Conservation (phyloP, 2,113 vertebrate genomes). For the Nansenia antarctica region DNA sequence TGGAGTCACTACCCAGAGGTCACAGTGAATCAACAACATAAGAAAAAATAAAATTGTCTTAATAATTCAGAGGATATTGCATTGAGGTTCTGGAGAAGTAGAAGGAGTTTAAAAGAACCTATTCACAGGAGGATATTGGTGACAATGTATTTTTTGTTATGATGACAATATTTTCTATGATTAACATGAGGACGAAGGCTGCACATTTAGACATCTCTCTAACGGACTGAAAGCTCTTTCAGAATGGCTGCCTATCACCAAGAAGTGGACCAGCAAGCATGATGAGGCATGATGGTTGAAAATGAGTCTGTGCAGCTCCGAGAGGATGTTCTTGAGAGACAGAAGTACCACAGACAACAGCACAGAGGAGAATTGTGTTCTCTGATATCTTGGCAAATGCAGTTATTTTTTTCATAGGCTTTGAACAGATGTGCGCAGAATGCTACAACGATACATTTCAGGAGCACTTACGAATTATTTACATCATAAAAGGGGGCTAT, state of each 20-base stretch:
- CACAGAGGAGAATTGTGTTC: conserved; percentile 21
- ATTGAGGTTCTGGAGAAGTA: conserved; percentile 42
- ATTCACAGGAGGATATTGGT: conserved; percentile 2
- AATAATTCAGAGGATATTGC: conserved; percentile 40
- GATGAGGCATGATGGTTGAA: conserved; percentile 34
- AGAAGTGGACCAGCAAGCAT: conserved; percentile 17
- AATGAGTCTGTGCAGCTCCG: conserved; percentile 10
- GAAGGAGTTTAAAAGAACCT: background rate
- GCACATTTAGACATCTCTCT: conserved; percentile 21
- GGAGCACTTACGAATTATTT: conserved; percentile 51
- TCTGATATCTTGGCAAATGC: conserved; percentile 29
- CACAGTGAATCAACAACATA: conserved; percentile 1
- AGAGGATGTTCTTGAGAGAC: background rate
- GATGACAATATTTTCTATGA: background rate
- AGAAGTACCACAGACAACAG: background rate
- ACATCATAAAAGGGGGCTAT: conserved; percentile 42
- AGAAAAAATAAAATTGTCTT: conserved; percentile 15
- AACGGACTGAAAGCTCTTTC: conserved; percentile 15
- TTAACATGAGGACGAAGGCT: conserved; percentile 18
- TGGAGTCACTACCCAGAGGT: conserved; percentile 2
- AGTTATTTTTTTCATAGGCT: conserved; percentile 24
- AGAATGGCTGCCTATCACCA: conserved; percentile 7
- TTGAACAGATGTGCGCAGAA: conserved; percentile 35
- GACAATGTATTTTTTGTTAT: background rate
- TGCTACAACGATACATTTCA: conserved; percentile 51